Percentiles rank a stretch among this genome's conserved stretches.
phyloP scores from a whole-genome alignment of 2,888 invertebrate species.

The Heliothis peltigera region DNA sequence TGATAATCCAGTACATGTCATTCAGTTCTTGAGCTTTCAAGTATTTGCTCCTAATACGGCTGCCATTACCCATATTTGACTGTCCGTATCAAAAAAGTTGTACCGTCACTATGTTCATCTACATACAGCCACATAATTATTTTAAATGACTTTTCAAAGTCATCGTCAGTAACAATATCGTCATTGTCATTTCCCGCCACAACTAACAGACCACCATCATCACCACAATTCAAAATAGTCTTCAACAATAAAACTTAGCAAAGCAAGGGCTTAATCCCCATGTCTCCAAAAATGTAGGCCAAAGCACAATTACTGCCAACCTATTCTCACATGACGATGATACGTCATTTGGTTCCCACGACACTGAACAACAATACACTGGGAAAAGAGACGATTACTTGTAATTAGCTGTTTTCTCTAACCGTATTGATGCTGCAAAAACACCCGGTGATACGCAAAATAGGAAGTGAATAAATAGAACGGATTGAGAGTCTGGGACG shows the following conservation, averaged over 20 bases:
- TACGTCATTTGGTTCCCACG: conserved; percentile 47
- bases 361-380: conserved; percentile 44
- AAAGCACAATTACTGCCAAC: conserved; percentile 25
- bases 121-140: neutral
- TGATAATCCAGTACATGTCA: neutral
- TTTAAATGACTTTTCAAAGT: neutral
- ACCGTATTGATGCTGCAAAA: conserved; percentile 42
- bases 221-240: neutral
- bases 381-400: conserved; percentile 60
- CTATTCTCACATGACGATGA: conserved; percentile 43
- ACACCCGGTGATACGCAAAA: conserved; percentile 40
- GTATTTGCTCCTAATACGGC: neutral
- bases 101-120: neutral
- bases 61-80: neutral
- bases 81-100: neutral
- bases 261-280: conserved; percentile 30
- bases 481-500: conserved; percentile 2
- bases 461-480: conserved; percentile 35
- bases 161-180: neutral
- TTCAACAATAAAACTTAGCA: neutral
- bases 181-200: neutral
- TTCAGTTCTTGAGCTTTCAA: neutral
- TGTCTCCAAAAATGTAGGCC: conserved; percentile 41
- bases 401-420: conserved; percentile 55
- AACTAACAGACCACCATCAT: neutral